Conservation (phyloP, 2,113 vertebrate genomes). For the Semnornis frantzii region DNA sequence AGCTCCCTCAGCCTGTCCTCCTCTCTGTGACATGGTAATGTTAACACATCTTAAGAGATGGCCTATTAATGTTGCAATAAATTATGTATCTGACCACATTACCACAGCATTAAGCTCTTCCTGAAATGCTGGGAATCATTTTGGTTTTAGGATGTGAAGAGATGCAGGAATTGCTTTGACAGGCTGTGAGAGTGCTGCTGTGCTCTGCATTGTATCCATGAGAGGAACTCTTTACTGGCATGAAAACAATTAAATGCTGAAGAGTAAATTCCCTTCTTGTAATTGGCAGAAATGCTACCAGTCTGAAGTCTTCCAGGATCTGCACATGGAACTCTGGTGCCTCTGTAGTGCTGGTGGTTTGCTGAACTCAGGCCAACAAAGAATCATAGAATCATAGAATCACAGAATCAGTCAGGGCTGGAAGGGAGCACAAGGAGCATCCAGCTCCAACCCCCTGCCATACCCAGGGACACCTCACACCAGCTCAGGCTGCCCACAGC, state of each 20-base stretch:
- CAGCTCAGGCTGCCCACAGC: too few relatives aligned
- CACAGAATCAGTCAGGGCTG: too few relatives aligned
- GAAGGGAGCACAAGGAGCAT: too few relatives aligned
- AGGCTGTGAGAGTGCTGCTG: not conserved
- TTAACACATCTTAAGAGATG: constrained; percentile 18
- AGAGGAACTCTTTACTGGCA: constrained; percentile 31
- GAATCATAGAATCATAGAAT: not conserved
- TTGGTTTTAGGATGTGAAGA: constrained; percentile 16
- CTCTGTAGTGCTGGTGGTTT: not conserved
- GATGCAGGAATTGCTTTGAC: not conserved
- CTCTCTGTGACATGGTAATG: not conserved
- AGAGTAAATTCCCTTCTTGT: constrained; percentile 37
- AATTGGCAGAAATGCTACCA: not conserved
- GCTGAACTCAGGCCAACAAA: not conserved
- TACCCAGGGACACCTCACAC: too few relatives aligned
- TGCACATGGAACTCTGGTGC: not conserved
- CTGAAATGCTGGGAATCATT: constrained; percentile 22
- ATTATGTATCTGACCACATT: constrained; percentile 32
- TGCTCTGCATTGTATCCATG: not conserved
- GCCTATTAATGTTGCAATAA: constrained; percentile 47
- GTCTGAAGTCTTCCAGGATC: not conserved
- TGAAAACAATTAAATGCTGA: constrained; percentile 49
- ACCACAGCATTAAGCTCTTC: constrained; percentile 31
- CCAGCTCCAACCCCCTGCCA: too few relatives aligned
- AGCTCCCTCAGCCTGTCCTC: not conserved